Evolutionary conservation across 64 coral and sea anemone species (phyloP).

Genomic region (Stylophora pistillata): DNA sequence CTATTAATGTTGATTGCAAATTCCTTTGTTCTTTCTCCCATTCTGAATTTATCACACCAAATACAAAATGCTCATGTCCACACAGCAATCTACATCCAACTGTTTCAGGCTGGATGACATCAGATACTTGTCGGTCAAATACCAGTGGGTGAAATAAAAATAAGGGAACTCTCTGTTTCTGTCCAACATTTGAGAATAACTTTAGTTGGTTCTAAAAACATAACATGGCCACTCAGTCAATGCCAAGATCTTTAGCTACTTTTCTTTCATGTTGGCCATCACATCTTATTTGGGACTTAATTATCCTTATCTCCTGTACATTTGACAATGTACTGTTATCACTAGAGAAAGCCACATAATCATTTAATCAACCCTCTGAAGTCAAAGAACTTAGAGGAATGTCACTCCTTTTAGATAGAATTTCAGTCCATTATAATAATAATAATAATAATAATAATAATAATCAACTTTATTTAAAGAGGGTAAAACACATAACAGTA

Average conservation of each 20-base stretch:
- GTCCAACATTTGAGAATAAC: conserved; percentile 5
- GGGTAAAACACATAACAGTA: no score
- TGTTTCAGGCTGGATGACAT: not conserved
- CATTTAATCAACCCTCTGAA: no score
- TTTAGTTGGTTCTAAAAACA: conserved; percentile 48
- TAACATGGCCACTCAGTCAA: not conserved
- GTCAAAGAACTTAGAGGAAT: no score
- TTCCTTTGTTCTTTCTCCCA: conserved; percentile 2
- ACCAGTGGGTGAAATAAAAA: conserved; percentile 53
- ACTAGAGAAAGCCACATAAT: no score
- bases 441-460: no score
- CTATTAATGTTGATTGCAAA: not conserved
- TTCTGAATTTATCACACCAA: conserved; percentile 49
- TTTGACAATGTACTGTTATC: no score
- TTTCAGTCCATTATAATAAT: no score
- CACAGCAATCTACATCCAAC: conserved; percentile 42
- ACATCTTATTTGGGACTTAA: no score
- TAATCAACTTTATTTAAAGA: no score
- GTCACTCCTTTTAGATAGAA: no score
- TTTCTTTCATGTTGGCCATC: no score
- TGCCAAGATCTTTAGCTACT: not conserved
- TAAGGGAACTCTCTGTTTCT: not conserved
- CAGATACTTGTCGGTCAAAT: not conserved
- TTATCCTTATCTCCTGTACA: no score
- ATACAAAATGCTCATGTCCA: conserved; percentile 8